These are phyloP conservation scores for Ataeniobius toweri DNA, from an alignment of 2,797 vertebrate genomes.

Conservation along the genomic window DNA sequence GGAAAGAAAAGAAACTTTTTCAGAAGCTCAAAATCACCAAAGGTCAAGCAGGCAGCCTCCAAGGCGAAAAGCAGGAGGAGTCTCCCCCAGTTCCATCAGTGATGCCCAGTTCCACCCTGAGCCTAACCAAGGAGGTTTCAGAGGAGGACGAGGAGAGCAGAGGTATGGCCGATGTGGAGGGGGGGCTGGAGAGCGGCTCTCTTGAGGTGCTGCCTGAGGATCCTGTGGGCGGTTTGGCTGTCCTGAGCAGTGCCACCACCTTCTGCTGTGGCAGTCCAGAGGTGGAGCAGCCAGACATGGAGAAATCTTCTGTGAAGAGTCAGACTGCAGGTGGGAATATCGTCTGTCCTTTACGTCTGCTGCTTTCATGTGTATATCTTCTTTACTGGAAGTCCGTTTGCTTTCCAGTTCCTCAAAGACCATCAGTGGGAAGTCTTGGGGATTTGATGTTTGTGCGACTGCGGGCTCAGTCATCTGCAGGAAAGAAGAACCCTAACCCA, in stretches of 20 bases:
- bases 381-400: neutral
- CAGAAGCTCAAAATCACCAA: conserved; percentile 62
- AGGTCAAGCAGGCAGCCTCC: conserved; percentile 19
- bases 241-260: conserved; percentile 73
- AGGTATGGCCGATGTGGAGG: conserved; percentile 65
- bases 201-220: conserved; percentile 48
- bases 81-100: conserved; percentile 24
- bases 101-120: conserved; percentile 37
- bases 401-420: conserved; percentile 52
- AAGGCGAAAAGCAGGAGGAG: conserved; percentile 36
- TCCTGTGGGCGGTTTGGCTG: conserved; percentile 58
- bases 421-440: conserved; percentile 43
- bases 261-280: conserved; percentile 78
- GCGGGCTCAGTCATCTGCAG: conserved; percentile 69
- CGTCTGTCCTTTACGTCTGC: neutral
- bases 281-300: conserved; percentile 24
- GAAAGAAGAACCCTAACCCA: conserved; percentile 62
- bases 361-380: neutral
- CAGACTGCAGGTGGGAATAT: conserved; percentile 54
- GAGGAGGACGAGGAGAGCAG: conserved; percentile 48
- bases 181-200: conserved; percentile 46
- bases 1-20: conserved; percentile 65
- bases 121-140: conserved; percentile 35
- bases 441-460: conserved; percentile 82
- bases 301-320: conserved; percentile 39